Conservation (phyloP, 2,888 invertebrate species). For the Argyresthia goedartella region DNA sequence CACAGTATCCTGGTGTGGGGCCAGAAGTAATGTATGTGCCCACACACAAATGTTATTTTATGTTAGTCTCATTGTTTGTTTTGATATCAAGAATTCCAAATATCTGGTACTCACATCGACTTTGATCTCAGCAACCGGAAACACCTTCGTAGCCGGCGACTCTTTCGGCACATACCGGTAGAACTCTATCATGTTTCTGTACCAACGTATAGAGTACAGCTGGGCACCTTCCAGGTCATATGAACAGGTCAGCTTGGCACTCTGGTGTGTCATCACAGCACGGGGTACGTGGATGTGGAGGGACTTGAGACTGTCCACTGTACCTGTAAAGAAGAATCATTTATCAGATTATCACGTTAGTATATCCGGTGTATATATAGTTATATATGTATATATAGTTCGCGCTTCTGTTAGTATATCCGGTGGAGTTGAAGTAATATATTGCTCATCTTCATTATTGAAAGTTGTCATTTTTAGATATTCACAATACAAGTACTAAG, state of each 20-base stretch:
- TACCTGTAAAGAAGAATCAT: slow-evolving; percentile 38
- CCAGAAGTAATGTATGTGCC: too few relatives aligned
- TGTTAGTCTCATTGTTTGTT: too few relatives aligned
- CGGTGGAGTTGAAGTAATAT: too few relatives aligned
- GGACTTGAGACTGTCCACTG: slow-evolving; percentile 50
- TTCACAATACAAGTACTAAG: too few relatives aligned
- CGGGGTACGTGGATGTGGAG: slow-evolving; percentile 66
- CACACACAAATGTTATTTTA: too few relatives aligned
- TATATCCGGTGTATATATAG: too few relatives aligned
- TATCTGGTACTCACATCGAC: slow-evolving; percentile 76
- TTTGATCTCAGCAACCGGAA: slow-evolving; percentile 76
- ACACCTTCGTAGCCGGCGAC: slow-evolving; percentile 78
- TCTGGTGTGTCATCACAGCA: slow-evolving; percentile 63
- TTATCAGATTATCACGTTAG: too few relatives aligned
- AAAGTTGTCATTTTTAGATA: too few relatives aligned
- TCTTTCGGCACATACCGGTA: slow-evolving; percentile 83
- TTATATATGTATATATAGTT: too few relatives aligned
- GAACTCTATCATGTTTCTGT: slow-evolving; percentile 80
- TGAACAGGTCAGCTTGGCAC: slow-evolving; percentile 64
- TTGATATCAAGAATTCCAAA: background rate
- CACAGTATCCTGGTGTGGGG: too few relatives aligned
- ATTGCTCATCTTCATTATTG: too few relatives aligned
- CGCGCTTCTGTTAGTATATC: too few relatives aligned
- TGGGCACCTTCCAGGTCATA: slow-evolving; percentile 74
- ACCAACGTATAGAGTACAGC: slow-evolving; percentile 84